Percentiles rank a stretch among this genome's conserved stretches.
Conservation (phyloP, 2,888 invertebrate species). For the Agapostemon virescens region DNA sequence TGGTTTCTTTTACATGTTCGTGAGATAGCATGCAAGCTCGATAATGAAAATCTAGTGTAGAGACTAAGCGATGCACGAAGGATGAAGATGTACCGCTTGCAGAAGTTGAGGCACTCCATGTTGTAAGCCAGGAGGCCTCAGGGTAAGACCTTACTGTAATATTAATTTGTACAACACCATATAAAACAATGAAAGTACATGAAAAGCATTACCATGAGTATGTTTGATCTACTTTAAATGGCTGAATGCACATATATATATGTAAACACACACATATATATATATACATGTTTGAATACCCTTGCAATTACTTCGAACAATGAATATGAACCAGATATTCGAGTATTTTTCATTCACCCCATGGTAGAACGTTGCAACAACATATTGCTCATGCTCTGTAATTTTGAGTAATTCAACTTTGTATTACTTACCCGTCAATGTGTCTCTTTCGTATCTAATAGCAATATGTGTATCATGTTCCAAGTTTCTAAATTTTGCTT, state of each 20-base stretch:
- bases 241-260: not conserved
- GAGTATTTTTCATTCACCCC: not conserved
- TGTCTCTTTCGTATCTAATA: constrained; percentile 94
- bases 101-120: constrained; percentile 49
- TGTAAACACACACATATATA: not conserved
- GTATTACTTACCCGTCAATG: constrained; percentile 86
- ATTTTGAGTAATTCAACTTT: not conserved
- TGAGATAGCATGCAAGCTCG: not conserved
- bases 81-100: constrained; percentile 41
- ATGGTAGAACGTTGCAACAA: constrained; percentile 1
- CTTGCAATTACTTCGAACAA: not conserved
- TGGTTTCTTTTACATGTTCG: not conserved
- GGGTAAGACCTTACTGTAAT: constrained; percentile 58
- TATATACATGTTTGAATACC: not conserved
- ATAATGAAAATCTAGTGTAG: constrained; percentile 2
- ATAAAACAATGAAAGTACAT: constrained; percentile 29
- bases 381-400: constrained; percentile 22
- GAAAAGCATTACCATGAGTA: constrained; percentile 21
- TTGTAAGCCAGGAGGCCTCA: constrained; percentile 55
- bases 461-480: constrained; percentile 95
- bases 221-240: constrained; percentile 11
- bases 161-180: constrained; percentile 47
- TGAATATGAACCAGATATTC: not conserved
- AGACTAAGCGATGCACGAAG: constrained; percentile 23
- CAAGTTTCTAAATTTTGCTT: constrained; percentile 95